phyloP scores from a whole-genome alignment of 2,113 vertebrate species.

The Dinomys branickii region DNA sequence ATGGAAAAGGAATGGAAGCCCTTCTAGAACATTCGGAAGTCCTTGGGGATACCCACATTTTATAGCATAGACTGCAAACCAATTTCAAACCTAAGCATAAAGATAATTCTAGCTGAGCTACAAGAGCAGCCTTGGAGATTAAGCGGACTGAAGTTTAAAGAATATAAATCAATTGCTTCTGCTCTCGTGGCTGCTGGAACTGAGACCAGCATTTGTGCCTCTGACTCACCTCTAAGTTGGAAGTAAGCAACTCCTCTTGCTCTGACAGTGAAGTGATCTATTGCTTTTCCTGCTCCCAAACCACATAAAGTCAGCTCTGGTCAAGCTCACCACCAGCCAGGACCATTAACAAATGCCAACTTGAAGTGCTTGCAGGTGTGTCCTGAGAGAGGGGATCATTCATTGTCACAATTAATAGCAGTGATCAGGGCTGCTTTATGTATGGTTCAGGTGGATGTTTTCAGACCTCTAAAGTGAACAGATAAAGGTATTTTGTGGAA shows the following conservation, averaged over 20 bases:
- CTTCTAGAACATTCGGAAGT: neutral
- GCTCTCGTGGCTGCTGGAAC: neutral
- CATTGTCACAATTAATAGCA: neutral
- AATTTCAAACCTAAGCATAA: neutral
- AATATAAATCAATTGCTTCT: neutral
- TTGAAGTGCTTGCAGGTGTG: neutral
- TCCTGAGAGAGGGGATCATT: neutral
- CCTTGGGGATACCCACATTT: neutral
- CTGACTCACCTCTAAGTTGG: neutral
- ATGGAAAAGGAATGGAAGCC: neutral
- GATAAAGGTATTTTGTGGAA: neutral
- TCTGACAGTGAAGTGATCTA: neutral
- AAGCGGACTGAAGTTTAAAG: neutral
- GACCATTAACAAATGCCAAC: neutral
- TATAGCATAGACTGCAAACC: neutral
- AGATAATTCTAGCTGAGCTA: neutral
- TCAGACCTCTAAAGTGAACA: neutral
- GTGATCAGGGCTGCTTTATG: neutral
- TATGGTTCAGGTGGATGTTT: neutral
- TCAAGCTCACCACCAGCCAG: neutral
- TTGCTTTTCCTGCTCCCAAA: neutral
- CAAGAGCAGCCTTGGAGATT: neutral
- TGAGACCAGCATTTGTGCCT: neutral
- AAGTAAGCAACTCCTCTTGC: neutral
- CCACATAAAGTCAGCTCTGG: neutral